Evolutionary conservation across 2,113 vertebrate genomes (phyloP), one percentile per base, ranked within the genome.

Genomic region (Columba livia): DNA sequence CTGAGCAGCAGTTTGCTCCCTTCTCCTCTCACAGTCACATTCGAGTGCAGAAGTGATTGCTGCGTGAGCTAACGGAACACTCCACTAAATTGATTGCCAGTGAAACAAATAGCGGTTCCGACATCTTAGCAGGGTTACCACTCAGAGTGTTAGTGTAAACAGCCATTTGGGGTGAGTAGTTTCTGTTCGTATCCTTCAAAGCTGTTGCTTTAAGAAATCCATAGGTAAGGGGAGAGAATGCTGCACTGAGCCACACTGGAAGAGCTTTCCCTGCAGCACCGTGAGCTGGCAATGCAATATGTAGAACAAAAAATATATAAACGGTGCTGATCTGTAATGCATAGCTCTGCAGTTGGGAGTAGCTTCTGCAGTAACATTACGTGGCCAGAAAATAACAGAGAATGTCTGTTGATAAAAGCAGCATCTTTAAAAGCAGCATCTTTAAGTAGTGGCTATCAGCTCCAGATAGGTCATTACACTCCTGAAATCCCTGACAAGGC

Each of bases 41-140:
- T 42, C 56, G 73, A 93, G 73, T 3, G 24, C 77, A 79, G 88
- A 57, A 83, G 58, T 64, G 85, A 93, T 83, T 66, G 95, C 93
- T 89, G 48, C 1, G 1, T 58, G 82, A 85, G 89, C 91, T 78
- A 75, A 62, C 90, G 80, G 85, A 91, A 83, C 20, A 10, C 81
- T 87, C 80, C 51, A 12, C 54, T 79, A 79, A 90, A 93, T 50
- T 83, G 84, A 87, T 92, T 91, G 67, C 79, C 61, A 25, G 85
- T 38, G 77, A 74, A 94, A 85, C 58, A 91, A 84, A 91, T n/a
- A 93, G 62, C 66, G 44, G 83, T 58, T 92, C 86, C 29, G 85
- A 94, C 90, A 89, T 94, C 79, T 96, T 94, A 86, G 90, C 75
- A 74, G 88, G 82, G 71, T 82, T 79, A 69, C 72, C 20, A 10